Percentiles rank a stretch among this genome's conserved stretches.
Conservation (phyloP, 1,140 invertebrate species). For the Cherax destructor region DNA sequence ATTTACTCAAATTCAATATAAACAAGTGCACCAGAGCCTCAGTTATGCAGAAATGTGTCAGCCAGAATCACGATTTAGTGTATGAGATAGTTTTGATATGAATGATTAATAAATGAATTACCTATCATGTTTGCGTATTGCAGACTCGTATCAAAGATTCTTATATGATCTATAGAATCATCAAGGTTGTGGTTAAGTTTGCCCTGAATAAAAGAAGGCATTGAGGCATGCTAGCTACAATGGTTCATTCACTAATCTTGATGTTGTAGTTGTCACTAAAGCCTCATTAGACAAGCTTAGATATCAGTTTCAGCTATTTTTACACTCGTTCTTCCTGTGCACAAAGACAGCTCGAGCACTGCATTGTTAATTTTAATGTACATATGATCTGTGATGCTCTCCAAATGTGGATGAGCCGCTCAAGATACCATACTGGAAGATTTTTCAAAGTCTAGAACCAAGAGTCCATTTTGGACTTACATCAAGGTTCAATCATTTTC, state of each 20-base stretch:
- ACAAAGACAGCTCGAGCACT: constrained; percentile 49
- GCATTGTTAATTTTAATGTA: constrained; percentile 41
- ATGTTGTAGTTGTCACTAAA: constrained; percentile 13
- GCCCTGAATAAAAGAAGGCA: neutral
- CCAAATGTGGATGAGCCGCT: constrained; percentile 29
- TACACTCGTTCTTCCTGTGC: constrained; percentile 39
- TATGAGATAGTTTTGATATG: constrained; percentile 6
- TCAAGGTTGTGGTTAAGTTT: constrained; percentile 15
- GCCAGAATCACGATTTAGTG: neutral
- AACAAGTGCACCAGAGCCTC: neutral
- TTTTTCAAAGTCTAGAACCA: neutral
- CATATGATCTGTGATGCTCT: constrained; percentile 41
- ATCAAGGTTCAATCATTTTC: constrained; percentile 21
- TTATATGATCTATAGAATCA: neutral
- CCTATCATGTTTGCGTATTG: neutral
- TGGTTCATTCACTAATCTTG: constrained; percentile 41
- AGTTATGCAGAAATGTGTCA: neutral
- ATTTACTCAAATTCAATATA: neutral
- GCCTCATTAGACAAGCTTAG: constrained; percentile 20
- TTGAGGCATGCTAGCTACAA: constrained; percentile 19
- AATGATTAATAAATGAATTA: neutral
- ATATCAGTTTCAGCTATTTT: constrained; percentile 26
- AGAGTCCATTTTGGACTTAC: neutral
- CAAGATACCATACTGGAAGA: constrained; percentile 27
- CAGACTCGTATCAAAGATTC: neutral